These are phyloP conservation scores for Conops quadrifasciatus DNA, from an alignment of 2,888 invertebrate genomes.

Conservation along the genomic window DNA sequence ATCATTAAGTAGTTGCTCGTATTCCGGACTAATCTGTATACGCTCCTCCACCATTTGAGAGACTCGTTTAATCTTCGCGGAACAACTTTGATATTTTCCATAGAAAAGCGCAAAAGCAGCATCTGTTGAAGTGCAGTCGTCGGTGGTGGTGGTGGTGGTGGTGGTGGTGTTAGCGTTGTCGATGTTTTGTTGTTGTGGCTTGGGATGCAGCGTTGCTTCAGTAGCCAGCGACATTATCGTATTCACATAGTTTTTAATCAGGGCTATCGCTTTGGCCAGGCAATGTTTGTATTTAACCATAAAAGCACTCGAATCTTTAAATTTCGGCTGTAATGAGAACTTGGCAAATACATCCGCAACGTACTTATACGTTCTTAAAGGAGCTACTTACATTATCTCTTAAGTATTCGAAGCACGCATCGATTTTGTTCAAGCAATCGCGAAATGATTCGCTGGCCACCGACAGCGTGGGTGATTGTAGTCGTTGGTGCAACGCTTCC, in stretches of 20 bases:
- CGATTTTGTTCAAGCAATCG: slow-evolving; percentile 82
- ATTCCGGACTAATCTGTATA: slow-evolving; percentile 77
- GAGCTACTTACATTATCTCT: slow-evolving; percentile 74
- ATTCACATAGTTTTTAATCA: slow-evolving; percentile 82
- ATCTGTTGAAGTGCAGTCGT: slow-evolving; percentile 66
- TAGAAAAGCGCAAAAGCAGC: slow-evolving; percentile 87
- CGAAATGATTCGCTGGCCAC: slow-evolving; percentile 87
- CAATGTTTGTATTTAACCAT: slow-evolving; percentile 86
- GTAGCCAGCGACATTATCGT: slow-evolving; percentile 81
- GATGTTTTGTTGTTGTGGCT: slow-evolving; percentile 40
- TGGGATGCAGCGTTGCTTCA: slow-evolving; percentile 72
- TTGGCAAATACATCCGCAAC: too few species aligned
- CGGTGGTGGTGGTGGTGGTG: slow-evolving; percentile 52
- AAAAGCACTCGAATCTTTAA: slow-evolving; percentile 86
- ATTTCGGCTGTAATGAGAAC: slow-evolving; percentile 70
- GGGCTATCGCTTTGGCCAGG: slow-evolving; percentile 78
- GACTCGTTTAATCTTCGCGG: slow-evolving; percentile 82
- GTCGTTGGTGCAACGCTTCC: slow-evolving; percentile 79
- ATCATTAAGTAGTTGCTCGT: slow-evolving; percentile 76
- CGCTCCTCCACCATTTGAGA: slow-evolving; percentile 84
- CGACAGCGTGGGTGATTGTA: slow-evolving; percentile 81
- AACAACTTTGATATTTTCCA: slow-evolving; percentile 94
- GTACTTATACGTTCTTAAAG: neutral
- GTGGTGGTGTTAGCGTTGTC: slow-evolving; percentile 52
- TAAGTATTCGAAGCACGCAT: slow-evolving; percentile 87